Conservation (phyloP, 2,113 vertebrate species). For the Dipodomys spectabilis region DNA sequence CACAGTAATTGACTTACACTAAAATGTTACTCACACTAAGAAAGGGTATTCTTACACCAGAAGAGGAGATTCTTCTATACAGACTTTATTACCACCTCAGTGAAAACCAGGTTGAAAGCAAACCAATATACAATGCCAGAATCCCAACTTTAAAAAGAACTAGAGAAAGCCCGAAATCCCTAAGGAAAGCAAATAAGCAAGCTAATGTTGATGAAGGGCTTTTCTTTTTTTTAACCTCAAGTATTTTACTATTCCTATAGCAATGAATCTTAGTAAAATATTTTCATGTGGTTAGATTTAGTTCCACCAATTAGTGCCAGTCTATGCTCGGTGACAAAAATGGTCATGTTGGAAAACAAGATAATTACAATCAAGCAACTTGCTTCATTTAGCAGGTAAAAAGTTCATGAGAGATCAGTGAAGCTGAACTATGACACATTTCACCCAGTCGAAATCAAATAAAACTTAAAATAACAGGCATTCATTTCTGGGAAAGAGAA, state of each 20-base stretch:
- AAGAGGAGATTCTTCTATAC: constrained; percentile 33
- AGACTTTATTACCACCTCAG: constrained; percentile 58
- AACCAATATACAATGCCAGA: constrained; percentile 44
- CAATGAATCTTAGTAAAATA: constrained; percentile 30
- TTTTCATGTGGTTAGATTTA: constrained; percentile 37
- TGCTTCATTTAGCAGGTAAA: constrained; percentile 53
- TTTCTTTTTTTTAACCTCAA: constrained; percentile 8
- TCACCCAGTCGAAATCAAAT: constrained; percentile 48
- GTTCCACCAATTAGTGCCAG: constrained; percentile 40
- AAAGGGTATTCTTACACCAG: constrained; percentile 54
- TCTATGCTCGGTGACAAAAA: constrained; percentile 2
- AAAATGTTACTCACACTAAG: constrained; percentile 69
- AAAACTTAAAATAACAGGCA: constrained; percentile 37
- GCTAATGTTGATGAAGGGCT: background rate
- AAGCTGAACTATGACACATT: constrained; percentile 7
- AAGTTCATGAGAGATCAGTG: constrained; percentile 54
- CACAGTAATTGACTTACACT: constrained; percentile 72
- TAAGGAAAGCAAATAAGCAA: constrained; percentile 42
- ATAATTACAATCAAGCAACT: constrained; percentile 42
- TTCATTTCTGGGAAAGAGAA: constrained; percentile 20
- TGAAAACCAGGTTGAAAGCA: constrained; percentile 64
- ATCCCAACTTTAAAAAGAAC: constrained; percentile 60
- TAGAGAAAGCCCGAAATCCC: constrained; percentile 12
- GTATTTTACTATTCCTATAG: constrained; percentile 39
- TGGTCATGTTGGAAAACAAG: constrained; percentile 29